Percentiles rank a stretch among this genome's conserved stretches.
Conservation (phyloP, 23 tunicate genomes). For the Corella eumyota region DNA sequence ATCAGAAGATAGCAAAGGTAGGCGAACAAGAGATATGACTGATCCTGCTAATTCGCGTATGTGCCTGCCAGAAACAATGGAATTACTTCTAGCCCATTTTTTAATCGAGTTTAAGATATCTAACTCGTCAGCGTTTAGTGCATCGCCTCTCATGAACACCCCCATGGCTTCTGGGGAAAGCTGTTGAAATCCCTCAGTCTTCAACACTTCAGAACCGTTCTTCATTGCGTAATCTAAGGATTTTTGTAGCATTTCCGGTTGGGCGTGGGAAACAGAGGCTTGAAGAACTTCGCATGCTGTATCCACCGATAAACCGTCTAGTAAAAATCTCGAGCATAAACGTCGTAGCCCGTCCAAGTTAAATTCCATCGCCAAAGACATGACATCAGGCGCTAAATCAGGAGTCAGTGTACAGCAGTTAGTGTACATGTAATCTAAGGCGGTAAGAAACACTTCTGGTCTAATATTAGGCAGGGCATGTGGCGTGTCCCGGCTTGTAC, state of each 20-base stretch:
- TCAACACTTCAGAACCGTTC: slow-evolving; percentile 40
- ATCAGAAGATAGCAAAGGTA: slow-evolving; percentile 57
- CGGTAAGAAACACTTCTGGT: slow-evolving; percentile 91
- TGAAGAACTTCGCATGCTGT: slow-evolving; percentile 73
- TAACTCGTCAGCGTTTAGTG: slow-evolving; percentile 74
- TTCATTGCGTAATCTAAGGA: slow-evolving; percentile 47
- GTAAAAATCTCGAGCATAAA: slow-evolving; percentile 39
- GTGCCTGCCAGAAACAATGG: slow-evolving; percentile 28
- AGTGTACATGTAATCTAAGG: slow-evolving; percentile 88
- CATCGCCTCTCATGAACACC: slow-evolving; percentile 63
- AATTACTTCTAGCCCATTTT: slow-evolving; percentile 47
- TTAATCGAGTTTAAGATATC: slow-evolving; percentile 62
- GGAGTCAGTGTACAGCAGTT: slow-evolving; percentile 91
- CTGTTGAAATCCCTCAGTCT: slow-evolving; percentile 47
- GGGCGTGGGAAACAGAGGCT: slow-evolving; percentile 63
- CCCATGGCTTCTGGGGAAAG: slow-evolving; percentile 62
- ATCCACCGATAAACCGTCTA: slow-evolving; percentile 52
- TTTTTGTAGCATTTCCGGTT: slow-evolving; percentile 66
- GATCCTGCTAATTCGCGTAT: slow-evolving; percentile 51
- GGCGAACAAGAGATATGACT: slow-evolving; percentile 48
- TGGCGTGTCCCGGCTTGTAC: slow-evolving; percentile 52
- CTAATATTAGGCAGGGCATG: slow-evolving; percentile 39
- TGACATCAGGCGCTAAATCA: slow-evolving; percentile 77
- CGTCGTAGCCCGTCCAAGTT: slow-evolving; percentile 73
- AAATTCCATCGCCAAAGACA: slow-evolving; percentile 73